Evolutionary conservation across 2,113 vertebrate species (phyloP).

Genomic region (Pachycephala philippinensis): DNA sequence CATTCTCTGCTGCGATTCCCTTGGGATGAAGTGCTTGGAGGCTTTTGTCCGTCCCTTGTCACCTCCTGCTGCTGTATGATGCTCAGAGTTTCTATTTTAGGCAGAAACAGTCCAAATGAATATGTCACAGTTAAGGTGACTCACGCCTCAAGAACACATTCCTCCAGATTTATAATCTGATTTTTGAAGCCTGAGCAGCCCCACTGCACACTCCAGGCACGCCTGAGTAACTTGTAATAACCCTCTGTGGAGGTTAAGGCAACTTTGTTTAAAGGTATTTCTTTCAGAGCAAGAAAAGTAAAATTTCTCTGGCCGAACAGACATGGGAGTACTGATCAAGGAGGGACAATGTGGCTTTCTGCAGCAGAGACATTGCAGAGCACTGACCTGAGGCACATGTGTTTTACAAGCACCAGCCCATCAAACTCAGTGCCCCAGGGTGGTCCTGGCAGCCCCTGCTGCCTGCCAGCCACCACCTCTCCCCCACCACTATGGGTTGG

Average conservation of each 20-base stretch:
- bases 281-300: background rate
- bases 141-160: background rate
- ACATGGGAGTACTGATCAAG: background rate
- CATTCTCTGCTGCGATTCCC: background rate
- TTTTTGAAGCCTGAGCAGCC: conserved; percentile 16
- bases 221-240: background rate
- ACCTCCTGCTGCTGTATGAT: background rate
- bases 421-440: background rate
- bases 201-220: background rate
- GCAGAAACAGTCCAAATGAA: background rate
- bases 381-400: background rate
- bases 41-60: accelerated
- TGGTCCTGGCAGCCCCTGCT: background rate
- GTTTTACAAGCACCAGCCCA: background rate
- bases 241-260: background rate
- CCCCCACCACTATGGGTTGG: accelerated
- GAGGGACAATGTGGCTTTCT: background rate
- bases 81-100: conserved; percentile 3
- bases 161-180: background rate
- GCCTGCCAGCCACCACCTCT: background rate
- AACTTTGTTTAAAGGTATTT: background rate
- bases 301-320: background rate
- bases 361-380: background rate
- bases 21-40: background rate
- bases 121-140: conserved; percentile 9